Evolutionary conservation across 1,140 invertebrate genomes (phyloP).

Genomic region (Bombus fervidus): DNA sequence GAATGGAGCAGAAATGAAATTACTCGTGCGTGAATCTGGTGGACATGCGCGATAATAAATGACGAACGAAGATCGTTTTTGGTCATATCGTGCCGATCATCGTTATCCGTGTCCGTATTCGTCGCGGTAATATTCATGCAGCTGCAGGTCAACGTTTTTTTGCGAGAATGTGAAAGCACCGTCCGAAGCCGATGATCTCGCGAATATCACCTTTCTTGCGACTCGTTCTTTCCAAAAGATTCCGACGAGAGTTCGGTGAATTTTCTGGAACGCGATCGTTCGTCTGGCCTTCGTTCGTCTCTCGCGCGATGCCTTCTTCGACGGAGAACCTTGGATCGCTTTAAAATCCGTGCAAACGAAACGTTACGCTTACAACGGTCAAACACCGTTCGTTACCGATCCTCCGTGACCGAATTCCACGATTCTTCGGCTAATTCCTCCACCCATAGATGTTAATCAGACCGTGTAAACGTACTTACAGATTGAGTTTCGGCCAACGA

Average conservation of each 20-base stretch:
- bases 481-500: background rate
- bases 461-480: background rate
- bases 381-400: background rate
- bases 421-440: background rate
- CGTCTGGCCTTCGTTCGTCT: background rate
- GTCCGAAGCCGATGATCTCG: background rate
- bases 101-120: constrained; percentile 17
- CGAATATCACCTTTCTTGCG: background rate
- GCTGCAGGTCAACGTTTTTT: background rate
- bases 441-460: background rate
- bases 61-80: background rate
- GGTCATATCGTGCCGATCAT: constrained; percentile 4
- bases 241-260: background rate
- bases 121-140: constrained; percentile 11
- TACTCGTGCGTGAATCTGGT: background rate
- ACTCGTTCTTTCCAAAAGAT: background rate
- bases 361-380: background rate
- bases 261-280: background rate
- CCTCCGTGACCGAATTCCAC: constrained; percentile 1
- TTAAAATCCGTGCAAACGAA: background rate
- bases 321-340: background rate
- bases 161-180: background rate
- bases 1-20: background rate
- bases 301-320: background rate
- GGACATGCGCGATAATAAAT: background rate